Base-by-base conservation (phyloP, 1,140 invertebrate species). In the Neodiprion fabricii region DNA sequence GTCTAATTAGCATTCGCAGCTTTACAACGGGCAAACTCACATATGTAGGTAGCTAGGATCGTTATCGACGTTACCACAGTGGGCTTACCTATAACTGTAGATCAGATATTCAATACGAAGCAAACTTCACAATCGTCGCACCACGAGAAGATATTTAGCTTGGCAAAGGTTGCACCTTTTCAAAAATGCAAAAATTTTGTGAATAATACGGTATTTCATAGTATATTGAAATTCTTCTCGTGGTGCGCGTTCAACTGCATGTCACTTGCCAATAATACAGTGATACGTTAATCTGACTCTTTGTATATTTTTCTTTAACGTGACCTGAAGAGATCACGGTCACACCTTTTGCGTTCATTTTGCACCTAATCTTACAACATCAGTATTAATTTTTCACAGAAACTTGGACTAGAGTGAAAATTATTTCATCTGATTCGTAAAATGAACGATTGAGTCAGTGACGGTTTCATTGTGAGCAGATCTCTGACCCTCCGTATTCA, bases 81-180 rank as follows among this genome's bases (percentile, higher is more conserved):
- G 79, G 77, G 81, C 81, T 84, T 84, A 79, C 81, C 83, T 83
- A 84, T 75, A 81, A 82, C 82, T 84, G 81, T 73, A 80, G 80
- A 80, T 76, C 70, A 76, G 79, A 83, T 71, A 78, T 82, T 80
- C 80, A 82, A 79, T 80, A 23, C 74, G 82, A 75, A 80, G 71
- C 77, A 74, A 50, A 53, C 69, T 74, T 23, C 75, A 78, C 77
- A 81, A 81, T 78, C 78, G 74, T 71, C 78, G 75, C 81, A 77
- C 75, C 76, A 78, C 67, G 75, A 79, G 67, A 75, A 69, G 61
- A 17, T 23, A 65, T 14, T 65, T 14, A 14, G 17, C 3, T 65
- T 21, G 61, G 17, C 12, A 65, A 14, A 17, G 17, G 28, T 40
- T 40, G 1, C 28, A 40, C 28, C 28, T 40, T 40, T 40, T 40